A percentile compares a stretch with the other conserved stretches of the same genome.
phyloP scores from a whole-genome alignment of 1,140 invertebrate genomes.

The Drosophila pruinosa region DNA sequence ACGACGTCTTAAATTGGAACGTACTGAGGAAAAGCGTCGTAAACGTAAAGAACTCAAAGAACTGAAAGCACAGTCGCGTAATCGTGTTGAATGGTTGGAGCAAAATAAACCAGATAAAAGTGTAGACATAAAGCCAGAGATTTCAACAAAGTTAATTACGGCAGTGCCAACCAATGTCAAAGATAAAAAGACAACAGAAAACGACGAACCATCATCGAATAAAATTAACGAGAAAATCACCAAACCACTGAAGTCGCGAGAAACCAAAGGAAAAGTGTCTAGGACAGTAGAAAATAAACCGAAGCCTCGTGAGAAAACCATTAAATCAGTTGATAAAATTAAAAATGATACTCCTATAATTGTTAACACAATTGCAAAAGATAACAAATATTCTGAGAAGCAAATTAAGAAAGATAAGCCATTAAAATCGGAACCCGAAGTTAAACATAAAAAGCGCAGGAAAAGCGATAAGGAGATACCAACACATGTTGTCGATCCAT shows the following conservation, averaged over 20 bases:
- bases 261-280: neutral
- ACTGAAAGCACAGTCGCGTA: conserved; percentile 53
- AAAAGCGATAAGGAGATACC: conserved; percentile 35
- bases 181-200: neutral
- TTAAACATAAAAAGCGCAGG: neutral
- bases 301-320: neutral
- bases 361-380: neutral
- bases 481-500: conserved; percentile 84
- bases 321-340: neutral
- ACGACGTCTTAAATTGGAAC: conserved; percentile 49
- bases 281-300: neutral
- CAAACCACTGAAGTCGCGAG: neutral
- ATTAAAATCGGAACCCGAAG: neutral
- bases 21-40: conserved; percentile 55
- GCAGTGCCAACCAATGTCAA: neutral
- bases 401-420: neutral
- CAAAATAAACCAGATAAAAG: conserved; percentile 38
- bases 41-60: conserved; percentile 66
- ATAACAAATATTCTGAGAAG: no score
- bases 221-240: neutral
- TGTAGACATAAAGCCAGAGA: neutral
- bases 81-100: conserved; percentile 67
- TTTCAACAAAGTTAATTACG: neutral
- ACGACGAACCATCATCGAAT: neutral
- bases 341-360: neutral